These are phyloP conservation scores for Oceanodroma leucorhoa DNA, from an alignment of 2,797 vertebrate species.

Conservation along the genomic window DNA sequence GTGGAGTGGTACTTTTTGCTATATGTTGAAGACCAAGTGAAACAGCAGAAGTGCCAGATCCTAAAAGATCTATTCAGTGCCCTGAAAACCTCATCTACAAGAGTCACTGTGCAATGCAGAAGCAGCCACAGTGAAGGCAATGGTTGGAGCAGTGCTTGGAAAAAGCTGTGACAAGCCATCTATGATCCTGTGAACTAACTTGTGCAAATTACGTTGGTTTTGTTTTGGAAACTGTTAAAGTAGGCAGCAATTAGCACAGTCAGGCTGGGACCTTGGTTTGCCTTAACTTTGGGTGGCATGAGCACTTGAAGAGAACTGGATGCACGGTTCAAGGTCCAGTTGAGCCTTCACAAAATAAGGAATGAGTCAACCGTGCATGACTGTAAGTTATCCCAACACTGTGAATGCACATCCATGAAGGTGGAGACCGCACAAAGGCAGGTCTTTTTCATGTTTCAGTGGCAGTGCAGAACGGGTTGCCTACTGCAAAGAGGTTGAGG, in stretches of 20 bases:
- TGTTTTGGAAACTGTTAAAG: background rate
- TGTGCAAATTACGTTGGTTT: background rate
- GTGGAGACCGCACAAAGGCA: background rate
- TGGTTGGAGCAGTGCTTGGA: background rate
- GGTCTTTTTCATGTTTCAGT: background rate
- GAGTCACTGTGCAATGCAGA: background rate
- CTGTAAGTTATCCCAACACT: background rate
- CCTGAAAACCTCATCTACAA: background rate
- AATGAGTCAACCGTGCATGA: background rate
- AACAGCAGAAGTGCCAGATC: background rate
- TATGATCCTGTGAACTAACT: background rate
- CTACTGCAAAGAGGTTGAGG: background rate
- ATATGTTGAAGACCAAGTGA: background rate
- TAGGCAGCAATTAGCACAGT: background rate
- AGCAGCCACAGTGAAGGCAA: background rate
- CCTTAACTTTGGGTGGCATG: background rate
- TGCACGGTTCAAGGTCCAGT: accelerated
- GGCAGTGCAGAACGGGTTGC: background rate
- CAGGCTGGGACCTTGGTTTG: background rate
- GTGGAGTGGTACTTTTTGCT: background rate
- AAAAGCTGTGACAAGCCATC: background rate
- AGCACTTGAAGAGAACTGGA: background rate
- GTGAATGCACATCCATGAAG: background rate
- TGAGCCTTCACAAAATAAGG: background rate
- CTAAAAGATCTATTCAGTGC: background rate